A percentile compares a stretch with the other conserved stretches of the same genome.
phyloP scores from a whole-genome alignment of 2,797 vertebrate genomes.

The Cacajao melanocephalus region DNA sequence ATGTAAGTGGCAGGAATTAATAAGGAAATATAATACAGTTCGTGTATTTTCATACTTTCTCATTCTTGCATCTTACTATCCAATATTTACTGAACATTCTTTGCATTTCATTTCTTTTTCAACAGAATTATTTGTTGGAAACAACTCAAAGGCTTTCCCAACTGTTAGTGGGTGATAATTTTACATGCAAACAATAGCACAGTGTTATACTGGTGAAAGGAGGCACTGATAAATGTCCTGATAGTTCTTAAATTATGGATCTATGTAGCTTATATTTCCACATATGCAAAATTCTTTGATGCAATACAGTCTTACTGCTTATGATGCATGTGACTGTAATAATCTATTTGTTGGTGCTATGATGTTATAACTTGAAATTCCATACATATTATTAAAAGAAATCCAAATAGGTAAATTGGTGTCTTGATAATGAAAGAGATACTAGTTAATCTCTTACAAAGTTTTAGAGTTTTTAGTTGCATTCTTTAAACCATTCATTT shows the following conservation, averaged over 20 bases:
- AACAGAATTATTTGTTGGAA: conserved; percentile 62
- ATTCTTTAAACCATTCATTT: conserved; percentile 17
- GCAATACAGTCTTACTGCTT: not conserved
- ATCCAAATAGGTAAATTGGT: not conserved
- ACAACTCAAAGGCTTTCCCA: conserved; percentile 36
- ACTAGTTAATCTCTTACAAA: not conserved
- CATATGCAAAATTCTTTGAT: not conserved
- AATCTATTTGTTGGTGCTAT: not conserved
- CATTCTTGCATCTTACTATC: conserved; percentile 15
- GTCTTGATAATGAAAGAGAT: not conserved
- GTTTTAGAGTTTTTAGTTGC: not conserved
- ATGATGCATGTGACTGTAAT: not conserved
- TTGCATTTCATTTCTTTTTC: conserved; percentile 69
- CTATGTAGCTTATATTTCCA: conserved; percentile 13
- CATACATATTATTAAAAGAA: not conserved
- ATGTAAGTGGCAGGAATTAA: conserved; percentile 60
- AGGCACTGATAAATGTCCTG: not conserved
- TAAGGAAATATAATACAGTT: not conserved
- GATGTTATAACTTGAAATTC: conserved; percentile 26
- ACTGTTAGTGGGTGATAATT: not conserved
- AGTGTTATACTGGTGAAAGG: conserved; percentile 57
- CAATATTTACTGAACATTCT: conserved; percentile 35
- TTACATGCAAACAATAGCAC: not conserved
- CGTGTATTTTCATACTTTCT: not conserved
- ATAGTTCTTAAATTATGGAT: conserved; percentile 52